These are phyloP conservation scores for Chrysaora quinquecirrha DNA, from an alignment of 30 jellyfish, hydroid and myxozoan genomes.

Conservation along the genomic window DNA sequence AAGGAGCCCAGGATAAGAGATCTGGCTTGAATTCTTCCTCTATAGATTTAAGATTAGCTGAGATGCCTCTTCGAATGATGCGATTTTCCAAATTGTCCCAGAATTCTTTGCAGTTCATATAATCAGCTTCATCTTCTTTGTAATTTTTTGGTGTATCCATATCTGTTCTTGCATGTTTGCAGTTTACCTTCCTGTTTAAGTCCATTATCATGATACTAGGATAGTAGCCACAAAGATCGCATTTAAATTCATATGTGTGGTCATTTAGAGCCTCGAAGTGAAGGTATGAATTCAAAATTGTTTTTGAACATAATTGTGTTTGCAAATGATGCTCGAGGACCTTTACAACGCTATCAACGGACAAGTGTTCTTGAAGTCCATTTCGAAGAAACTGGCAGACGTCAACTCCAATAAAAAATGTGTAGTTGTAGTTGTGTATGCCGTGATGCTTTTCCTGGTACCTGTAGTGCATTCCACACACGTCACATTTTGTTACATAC, in stretches of 20 bases:
- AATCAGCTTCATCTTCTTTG: slow-evolving; percentile 11
- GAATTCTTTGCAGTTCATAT: slow-evolving; percentile 7
- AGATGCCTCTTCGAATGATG: slow-evolving; percentile 9
- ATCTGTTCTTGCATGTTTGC: slow-evolving; percentile 10
- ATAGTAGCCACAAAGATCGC: slow-evolving; percentile 14
- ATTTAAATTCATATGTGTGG: too few species aligned
- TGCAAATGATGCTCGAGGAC: background rate
- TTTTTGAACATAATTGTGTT: background rate
- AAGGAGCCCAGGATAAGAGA: slow-evolving; percentile 37
- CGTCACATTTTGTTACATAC: background rate
- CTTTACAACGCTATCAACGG: background rate
- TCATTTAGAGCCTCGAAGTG: slow-evolving; percentile 26
- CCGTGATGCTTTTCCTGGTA: slow-evolving; percentile 44
- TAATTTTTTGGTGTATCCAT: slow-evolving; percentile 3
- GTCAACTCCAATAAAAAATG: slow-evolving; percentile 25
- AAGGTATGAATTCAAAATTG: slow-evolving; percentile 14
- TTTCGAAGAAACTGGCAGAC: slow-evolving; percentile 14
- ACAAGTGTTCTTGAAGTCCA: slow-evolving; percentile 2
- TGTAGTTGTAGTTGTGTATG: slow-evolving; percentile 39
- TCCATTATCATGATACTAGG: slow-evolving; percentile 33
- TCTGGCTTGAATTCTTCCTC: slow-evolving; percentile 9
- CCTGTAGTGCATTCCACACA: slow-evolving; percentile 9
- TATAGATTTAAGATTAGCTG: background rate
- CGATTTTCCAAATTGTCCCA: slow-evolving; percentile 35
- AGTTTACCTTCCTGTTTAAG: slow-evolving; percentile 41